phyloP scores from a whole-genome alignment of 2,113 vertebrate genomes.

The Pelecanus crispus region DNA sequence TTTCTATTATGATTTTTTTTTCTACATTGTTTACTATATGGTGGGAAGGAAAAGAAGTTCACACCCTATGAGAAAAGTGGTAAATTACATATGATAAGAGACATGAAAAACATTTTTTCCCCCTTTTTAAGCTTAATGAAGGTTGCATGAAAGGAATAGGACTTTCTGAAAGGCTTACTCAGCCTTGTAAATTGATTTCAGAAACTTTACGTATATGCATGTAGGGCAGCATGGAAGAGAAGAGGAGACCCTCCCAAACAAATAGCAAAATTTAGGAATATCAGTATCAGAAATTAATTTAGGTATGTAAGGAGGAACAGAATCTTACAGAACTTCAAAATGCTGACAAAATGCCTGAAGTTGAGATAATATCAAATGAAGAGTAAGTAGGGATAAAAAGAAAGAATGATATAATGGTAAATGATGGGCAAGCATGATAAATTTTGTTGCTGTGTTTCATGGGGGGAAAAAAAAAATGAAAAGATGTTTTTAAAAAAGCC shows the following conservation, averaged over 20 bases:
- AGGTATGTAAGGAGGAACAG: background rate
- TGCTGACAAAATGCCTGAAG: background rate
- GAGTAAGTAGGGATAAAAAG: background rate
- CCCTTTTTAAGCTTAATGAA: background rate
- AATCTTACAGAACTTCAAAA: background rate
- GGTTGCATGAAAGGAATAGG: background rate
- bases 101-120: rapidly evolving
- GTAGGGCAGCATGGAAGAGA: background rate
- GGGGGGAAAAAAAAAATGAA: background rate
- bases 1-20: background rate
- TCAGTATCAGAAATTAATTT: background rate
- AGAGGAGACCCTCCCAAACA: background rate
- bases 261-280: background rate
- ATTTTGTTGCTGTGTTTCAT: background rate
- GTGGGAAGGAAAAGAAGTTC: background rate
- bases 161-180: background rate
- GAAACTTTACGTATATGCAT: background rate
- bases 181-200: background rate
- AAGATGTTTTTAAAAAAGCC: background rate
- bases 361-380: background rate
- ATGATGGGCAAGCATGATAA: background rate
- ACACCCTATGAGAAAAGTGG: background rate
- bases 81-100: background rate
- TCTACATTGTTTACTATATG: rapidly evolving
- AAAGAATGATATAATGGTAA: background rate